These are phyloP conservation scores for Rhincodon typus DNA, from an alignment of 2,797 vertebrate species.

Conservation along the genomic window DNA sequence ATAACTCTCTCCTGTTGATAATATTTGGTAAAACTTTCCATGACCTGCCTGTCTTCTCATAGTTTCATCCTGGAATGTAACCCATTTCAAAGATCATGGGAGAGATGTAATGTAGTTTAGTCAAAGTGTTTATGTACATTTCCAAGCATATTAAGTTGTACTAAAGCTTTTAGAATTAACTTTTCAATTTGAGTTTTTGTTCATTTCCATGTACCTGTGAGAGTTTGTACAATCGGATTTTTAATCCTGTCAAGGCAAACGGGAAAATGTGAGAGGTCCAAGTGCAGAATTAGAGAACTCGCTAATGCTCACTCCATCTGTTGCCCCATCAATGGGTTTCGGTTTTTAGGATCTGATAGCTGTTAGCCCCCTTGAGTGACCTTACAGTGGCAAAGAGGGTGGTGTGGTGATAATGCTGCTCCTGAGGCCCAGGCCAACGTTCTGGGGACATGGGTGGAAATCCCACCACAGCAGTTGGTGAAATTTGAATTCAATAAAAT, in stretches of 20 bases:
- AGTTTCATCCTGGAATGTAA: neutral
- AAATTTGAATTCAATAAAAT: too few relatives aligned
- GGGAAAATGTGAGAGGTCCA: neutral
- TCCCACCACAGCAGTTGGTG: too few relatives aligned
- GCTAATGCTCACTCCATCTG: neutral
- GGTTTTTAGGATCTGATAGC: neutral
- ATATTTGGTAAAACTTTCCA: neutral
- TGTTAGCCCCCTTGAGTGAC: too few relatives aligned
- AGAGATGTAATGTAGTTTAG: neutral
- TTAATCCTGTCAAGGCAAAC: neutral
- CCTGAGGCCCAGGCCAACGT: too few relatives aligned
- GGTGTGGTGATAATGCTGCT: too few relatives aligned
- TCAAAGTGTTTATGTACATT: neutral
- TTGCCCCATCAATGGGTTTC: neutral
- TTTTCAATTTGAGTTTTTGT: neutral
- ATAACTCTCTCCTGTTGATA: neutral
- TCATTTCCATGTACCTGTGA: neutral
- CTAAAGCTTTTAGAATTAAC: slow-evolving; percentile 12
- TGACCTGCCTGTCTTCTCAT: neutral
- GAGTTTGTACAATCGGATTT: neutral
- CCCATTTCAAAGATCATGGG: neutral
- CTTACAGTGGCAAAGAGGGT: too few relatives aligned
- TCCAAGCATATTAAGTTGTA: neutral
- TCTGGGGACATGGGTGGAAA: too few relatives aligned
- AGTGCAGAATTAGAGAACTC: neutral